Evolutionary conservation across 2,888 invertebrate genomes (phyloP).

Genomic region (Pachliopta kotzebuea): DNA sequence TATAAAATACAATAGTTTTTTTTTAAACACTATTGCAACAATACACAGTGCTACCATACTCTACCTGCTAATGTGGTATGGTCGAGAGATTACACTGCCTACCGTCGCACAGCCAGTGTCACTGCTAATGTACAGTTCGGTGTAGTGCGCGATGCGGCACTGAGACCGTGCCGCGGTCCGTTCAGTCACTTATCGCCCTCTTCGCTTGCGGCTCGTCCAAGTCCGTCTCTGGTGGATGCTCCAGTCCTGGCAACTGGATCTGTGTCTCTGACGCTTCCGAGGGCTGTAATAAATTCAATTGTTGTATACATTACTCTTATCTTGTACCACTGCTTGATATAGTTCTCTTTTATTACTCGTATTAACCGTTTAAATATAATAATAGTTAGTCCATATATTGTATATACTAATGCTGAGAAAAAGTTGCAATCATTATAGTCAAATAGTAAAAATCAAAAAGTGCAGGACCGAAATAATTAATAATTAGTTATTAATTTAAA

Average conservation of each 20-base stretch:
- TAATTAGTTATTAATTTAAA: too few species aligned
- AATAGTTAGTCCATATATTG: too few species aligned
- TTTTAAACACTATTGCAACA: not conserved
- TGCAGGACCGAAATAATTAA: too few species aligned
- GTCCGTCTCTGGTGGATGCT: slow-evolving; percentile 64
- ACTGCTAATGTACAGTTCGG: slow-evolving; percentile 7
- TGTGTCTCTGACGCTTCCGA: slow-evolving; percentile 90
- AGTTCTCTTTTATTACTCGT: too few species aligned
- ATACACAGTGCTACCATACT: slow-evolving; percentile 21
- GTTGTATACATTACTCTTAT: not conserved
- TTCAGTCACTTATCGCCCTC: slow-evolving; percentile 48
- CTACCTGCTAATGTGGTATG: slow-evolving; percentile 14
- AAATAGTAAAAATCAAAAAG: too few species aligned
- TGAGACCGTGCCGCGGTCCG: slow-evolving; percentile 4
- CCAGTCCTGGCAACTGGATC: slow-evolving; percentile 87
- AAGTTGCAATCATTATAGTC: too few species aligned
- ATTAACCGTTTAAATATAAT: too few species aligned
- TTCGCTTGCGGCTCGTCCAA: slow-evolving; percentile 65
- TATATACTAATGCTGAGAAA: too few species aligned
- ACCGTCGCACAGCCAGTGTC: slow-evolving; percentile 10
- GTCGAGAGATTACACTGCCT: slow-evolving; percentile 20
- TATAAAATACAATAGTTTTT: not conserved
- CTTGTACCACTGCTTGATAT: not conserved
- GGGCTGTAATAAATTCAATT: slow-evolving; percentile 72
- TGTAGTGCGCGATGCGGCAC: slow-evolving; percentile 1